Evolutionary conservation across 2,888 invertebrate genomes (phyloP), one percentile per base, ranked within the genome.

Genomic region (Thumatha senex): DNA sequence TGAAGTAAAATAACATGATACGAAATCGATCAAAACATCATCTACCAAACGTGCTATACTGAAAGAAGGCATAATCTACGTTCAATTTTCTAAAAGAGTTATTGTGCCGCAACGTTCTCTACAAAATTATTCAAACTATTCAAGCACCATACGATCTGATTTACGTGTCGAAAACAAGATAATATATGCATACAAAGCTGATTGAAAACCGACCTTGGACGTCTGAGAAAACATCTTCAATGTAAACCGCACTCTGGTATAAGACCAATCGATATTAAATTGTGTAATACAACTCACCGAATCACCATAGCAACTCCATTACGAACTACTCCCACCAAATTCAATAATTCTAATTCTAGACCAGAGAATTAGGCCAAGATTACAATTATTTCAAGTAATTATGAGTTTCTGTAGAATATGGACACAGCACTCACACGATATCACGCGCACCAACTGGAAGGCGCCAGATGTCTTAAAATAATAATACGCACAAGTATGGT

Each of bases 401-500:
- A 70, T 54, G 58, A 12, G 33, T 34, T 44, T 44, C 44, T 29
- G 3, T 29, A 60, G 64, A 58, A 63, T 62, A 58, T 59, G 63
- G 60, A 66, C 67, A 58, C 64, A 67, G 65, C 40, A 67, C 67
- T 72, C 67, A 61, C 69, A 10, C 2, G 67, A 76, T 68, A 61
- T 58, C 65, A 60, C 70, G 48, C 54, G 58, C 60, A 65, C 61
- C 74, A 70, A 78, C 81, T 78, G 79, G 67, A 77, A 72, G 70
- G 67, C 70, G 74, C 74, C 82, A 82, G 74, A 82, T 84, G 85
- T 76, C 75, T 76, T 72, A 70, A 62, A 84, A 86, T 83, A 85
- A 86, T 82, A 86, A 79, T 78, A 80, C 72, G 41, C 42, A 84
- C 87, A 61, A 63, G 73, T 72, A 70, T 63, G 76, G 72, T 70